Evolutionary conservation across 1,140 invertebrate species (phyloP).

Genomic region (Solenopsis invicta): DNA sequence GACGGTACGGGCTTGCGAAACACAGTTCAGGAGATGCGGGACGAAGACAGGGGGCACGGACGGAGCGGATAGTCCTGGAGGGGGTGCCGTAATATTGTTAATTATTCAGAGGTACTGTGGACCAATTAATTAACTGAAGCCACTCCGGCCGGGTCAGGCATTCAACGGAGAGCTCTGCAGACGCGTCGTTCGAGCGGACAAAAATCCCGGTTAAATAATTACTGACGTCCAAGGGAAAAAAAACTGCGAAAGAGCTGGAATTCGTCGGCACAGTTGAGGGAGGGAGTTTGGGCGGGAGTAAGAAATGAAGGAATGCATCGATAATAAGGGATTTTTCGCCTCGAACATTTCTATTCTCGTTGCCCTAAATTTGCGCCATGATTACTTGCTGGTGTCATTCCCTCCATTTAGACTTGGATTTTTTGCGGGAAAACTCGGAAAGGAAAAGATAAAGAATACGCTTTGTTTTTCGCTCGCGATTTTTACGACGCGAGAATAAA

Average conservation of each 20-base stretch:
- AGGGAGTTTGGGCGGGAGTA: background rate
- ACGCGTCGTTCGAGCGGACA: slow-evolving; percentile 45
- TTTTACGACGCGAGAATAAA: background rate
- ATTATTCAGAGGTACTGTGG: slow-evolving; percentile 77
- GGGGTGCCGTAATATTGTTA: slow-evolving; percentile 81
- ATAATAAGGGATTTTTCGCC: background rate
- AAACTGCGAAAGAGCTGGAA: slow-evolving; percentile 34
- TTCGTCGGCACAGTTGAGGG: slow-evolving; percentile 16
- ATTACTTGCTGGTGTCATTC: slow-evolving; percentile 60
- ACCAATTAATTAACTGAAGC: slow-evolving; percentile 81
- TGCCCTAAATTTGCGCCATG: slow-evolving; percentile 68
- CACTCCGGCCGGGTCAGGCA: slow-evolving; percentile 45
- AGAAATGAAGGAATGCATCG: background rate
- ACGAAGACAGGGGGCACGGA: background rate
- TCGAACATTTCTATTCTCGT: slow-evolving; percentile 10
- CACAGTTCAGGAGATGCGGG: slow-evolving; percentile 28
- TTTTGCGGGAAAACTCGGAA: background rate
- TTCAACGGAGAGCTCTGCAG: slow-evolving; percentile 46
- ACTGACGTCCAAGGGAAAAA: slow-evolving; percentile 55
- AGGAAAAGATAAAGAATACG: background rate
- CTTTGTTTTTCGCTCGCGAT: background rate
- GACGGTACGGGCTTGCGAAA: slow-evolving; percentile 12
- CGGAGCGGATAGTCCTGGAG: slow-evolving; percentile 42
- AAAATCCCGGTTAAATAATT: slow-evolving; percentile 81
- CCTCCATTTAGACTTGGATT: slow-evolving; percentile 15